Base-by-base conservation (phyloP, 1,140 invertebrate species). In the Drosophila funebris region DNA sequence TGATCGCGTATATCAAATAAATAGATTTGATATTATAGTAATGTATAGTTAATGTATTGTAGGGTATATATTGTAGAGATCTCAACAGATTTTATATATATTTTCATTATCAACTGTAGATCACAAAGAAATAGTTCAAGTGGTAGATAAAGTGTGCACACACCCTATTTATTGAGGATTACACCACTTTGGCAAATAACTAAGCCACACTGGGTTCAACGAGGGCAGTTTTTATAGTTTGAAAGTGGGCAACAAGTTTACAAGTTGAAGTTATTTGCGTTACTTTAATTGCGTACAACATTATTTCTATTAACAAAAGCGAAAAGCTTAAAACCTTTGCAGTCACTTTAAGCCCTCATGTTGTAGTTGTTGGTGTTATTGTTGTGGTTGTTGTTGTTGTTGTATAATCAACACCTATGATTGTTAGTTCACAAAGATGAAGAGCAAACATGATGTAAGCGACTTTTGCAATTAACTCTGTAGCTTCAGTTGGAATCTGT, bases 351-450 rank as follows among this genome's bases (percentile, higher is more conserved):
- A 31, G 24, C 37, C 37, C 53, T 43, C 37, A 24, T 16, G 5
- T 14, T 36, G 4, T 13, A 13, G 33, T 11, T 13, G 33, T 11
- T 36, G 22, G 2, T 24, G n/a, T 13, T 7, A 0, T 7, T n/a
- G 8, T 9, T 61, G 22, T 20, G 16, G 13, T 41, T 27, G 29
- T 24, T 3, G 50, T 37, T 70, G 29, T 20, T 71, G 57, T 81
- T 81, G 43, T 46, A 77, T 77, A 81, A 81, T 54, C 58, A 63
- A 56, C 58, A 73, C 48, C 80, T 57, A 31, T 64, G 71, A 83
- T 78, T 27, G 53, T 27, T 37, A 46, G 50, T 68, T 73, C 14
- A 43, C 24, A 70, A 31, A 37, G 29, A 48, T 37, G 44, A 61
- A n/a, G 31, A 61, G 41, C 27, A 46, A 60, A 37, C n/a, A 48